These are phyloP conservation scores for Mythimna ferrago DNA, from an alignment of 2,888 invertebrate genomes.

Conservation along the genomic window DNA sequence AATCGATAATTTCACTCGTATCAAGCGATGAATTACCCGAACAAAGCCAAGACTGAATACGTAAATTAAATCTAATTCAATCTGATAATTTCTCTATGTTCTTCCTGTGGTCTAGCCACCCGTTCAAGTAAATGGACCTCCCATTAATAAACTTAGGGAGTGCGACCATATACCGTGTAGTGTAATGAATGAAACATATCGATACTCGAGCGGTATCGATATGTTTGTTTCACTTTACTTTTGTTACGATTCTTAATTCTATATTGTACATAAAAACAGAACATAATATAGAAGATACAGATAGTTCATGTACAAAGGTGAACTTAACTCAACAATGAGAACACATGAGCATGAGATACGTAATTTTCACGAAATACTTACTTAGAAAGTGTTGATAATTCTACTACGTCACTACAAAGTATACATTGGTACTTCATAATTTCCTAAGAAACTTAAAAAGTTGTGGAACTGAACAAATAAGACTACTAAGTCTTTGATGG, in stretches of 20 bases:
- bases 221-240: no score
- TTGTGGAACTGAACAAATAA: no score
- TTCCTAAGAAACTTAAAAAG: no score
- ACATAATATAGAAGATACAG: no score
- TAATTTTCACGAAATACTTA: neutral
- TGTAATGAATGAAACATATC: neutral
- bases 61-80: constrained; percentile 23
- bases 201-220: neutral
- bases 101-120: neutral
- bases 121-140: neutral
- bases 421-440: no score
- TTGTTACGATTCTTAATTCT: no score
- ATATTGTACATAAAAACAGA: no score
- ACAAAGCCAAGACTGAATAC: constrained; percentile 30
- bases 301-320: no score
- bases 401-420: no score
- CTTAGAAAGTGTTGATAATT: neutral
- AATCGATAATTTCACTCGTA: constrained; percentile 1
- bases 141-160: constrained; percentile 25
- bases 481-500: no score
- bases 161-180: neutral
- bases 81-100: constrained; percentile 27
- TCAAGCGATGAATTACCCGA: constrained; percentile 18
- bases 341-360: no score
- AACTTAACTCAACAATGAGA: no score